These are phyloP conservation scores for Threskiornis aethiopicus DNA, from an alignment of 2,797 vertebrate species.

Conservation along the genomic window DNA sequence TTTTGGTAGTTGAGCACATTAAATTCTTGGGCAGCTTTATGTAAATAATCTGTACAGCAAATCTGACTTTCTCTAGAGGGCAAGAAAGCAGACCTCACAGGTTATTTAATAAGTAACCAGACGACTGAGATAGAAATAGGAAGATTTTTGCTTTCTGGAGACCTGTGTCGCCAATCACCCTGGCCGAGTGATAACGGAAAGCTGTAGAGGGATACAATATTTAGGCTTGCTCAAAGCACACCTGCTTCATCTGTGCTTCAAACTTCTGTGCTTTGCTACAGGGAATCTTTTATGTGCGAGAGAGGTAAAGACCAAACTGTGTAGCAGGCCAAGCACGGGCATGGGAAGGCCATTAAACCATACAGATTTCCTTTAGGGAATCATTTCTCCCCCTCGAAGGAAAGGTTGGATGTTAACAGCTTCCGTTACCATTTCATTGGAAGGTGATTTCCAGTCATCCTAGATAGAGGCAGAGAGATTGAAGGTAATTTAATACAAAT, in stretches of 20 bases:
- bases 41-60: not conserved
- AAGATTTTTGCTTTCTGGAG: not conserved
- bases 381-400: not conserved
- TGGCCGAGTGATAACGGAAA: not conserved
- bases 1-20: not conserved
- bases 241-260: not conserved
- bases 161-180: not conserved
- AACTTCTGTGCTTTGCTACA: not conserved
- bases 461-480: not conserved
- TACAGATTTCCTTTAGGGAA: not conserved
- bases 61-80: not conserved
- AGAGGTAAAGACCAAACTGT: not conserved
- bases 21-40: not conserved
- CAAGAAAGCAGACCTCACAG: not conserved
- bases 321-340: not conserved
- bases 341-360: not conserved
- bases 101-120: not conserved
- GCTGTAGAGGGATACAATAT: not conserved
- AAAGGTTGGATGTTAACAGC: not conserved
- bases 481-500: not conserved
- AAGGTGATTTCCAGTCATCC: not conserved
- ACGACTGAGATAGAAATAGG: not conserved
- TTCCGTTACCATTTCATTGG: not conserved
- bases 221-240: not conserved
- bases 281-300: not conserved